phyloP scores from a whole-genome alignment of 2,888 invertebrate species.

The Troilus luridus region DNA sequence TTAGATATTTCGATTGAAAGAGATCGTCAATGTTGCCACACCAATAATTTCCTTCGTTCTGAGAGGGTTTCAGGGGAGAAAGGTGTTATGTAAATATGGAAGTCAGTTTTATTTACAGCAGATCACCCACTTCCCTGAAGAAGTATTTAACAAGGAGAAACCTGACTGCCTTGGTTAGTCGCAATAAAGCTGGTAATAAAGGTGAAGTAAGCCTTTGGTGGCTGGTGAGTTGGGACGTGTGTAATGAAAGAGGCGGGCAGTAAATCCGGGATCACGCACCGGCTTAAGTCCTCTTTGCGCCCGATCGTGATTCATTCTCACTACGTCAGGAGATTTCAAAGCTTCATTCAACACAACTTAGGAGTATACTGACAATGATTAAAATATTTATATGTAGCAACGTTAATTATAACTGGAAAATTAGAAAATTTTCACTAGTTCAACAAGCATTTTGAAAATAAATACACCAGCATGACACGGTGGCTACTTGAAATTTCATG shows the following conservation, averaged over 20 bases:
- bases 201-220: not conserved
- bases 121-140: not conserved
- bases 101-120: not conserved
- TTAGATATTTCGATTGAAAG: too few relatives aligned
- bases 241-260: slow-evolving; percentile 10
- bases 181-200: slow-evolving; percentile 16
- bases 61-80: too few relatives aligned
- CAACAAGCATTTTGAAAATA: too few relatives aligned
- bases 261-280: slow-evolving; percentile 37
- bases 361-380: not conserved
- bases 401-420: too few relatives aligned
- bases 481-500: too few relatives aligned
- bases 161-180: not conserved
- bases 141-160: not conserved
- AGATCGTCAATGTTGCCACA: too few relatives aligned
- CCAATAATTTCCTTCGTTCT: too few relatives aligned
- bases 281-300: slow-evolving; percentile 26
- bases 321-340: not conserved
- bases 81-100: not conserved
- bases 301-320: not conserved
- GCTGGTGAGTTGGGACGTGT: not conserved
- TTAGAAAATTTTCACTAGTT: too few relatives aligned
- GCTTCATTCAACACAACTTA: not conserved
- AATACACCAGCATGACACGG: too few relatives aligned
- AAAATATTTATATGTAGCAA: too few relatives aligned